Percentiles rank a stretch among this genome's conserved stretches.
Conservation (phyloP, 1,140 invertebrate species). For the Sesamia nonagrioides region DNA sequence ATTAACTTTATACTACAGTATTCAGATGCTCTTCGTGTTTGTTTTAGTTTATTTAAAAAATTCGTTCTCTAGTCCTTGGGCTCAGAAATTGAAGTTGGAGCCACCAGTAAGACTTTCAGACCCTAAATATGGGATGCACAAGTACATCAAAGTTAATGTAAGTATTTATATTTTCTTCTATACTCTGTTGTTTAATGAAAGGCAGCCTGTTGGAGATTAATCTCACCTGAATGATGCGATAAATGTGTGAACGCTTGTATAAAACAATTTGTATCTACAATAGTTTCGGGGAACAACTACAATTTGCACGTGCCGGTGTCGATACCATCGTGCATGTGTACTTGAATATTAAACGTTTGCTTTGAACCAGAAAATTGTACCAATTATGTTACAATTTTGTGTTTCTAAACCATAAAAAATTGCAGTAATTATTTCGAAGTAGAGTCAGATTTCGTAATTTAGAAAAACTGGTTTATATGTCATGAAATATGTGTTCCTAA, state of each 20-base stretch:
- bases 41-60: slow-evolving; percentile 67
- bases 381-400: no score
- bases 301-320: not conserved
- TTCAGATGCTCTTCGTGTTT: slow-evolving; percentile 46
- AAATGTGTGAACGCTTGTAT: not conserved
- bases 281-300: slow-evolving; percentile 1
- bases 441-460: no score
- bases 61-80: slow-evolving; percentile 69
- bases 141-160: slow-evolving; percentile 84
- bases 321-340: not conserved
- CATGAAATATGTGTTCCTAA: no score
- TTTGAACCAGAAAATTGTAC: no score
- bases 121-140: slow-evolving; percentile 82
- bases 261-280: not conserved
- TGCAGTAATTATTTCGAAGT: no score
- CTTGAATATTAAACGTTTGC: not conserved
- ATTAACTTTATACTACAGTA: slow-evolving; percentile 63
- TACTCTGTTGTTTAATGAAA: not conserved
- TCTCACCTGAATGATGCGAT: not conserved
- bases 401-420: no score
- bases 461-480: no score
- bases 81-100: slow-evolving; percentile 66
- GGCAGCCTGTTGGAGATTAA: not conserved
- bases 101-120: slow-evolving; percentile 70
- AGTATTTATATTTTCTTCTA: slow-evolving; percentile 61